Evolutionary conservation across 2,888 invertebrate genomes (phyloP), one percentile per base, ranked within the genome.

Genomic region (Euclidia mi): DNA sequence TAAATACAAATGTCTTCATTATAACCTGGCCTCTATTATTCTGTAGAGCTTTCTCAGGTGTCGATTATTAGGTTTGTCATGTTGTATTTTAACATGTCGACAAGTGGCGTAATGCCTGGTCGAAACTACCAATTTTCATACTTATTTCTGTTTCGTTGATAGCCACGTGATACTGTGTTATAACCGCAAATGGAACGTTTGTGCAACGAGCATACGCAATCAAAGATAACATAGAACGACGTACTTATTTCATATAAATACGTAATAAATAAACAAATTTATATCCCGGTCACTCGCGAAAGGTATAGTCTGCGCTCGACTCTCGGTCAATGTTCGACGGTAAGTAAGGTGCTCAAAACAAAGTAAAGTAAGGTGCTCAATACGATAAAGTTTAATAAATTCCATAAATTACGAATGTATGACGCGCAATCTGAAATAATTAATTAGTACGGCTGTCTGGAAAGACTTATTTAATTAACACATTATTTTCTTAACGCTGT

Each of bases 291-390:
- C 20, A 40, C 10, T 37, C 17, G 17, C 37, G 17, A 37, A 17
- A 40, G 11, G 4, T 6, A 20, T 7, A 20, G 18, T 14, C n/a
- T 0, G 3, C 6, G 3, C 38, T 11, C 9, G 9, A 35, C 15
- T 14, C 11, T 20, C 43, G 47, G 50, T 47, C 56, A 48, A 53
- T 17, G 44, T 49, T 56, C 60, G 38, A 56, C 38, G 42, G 35
- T 45, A 46, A 47, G 25, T 55, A 59, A 57, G 50, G 71, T 68
- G 47, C 31, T 49, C 37, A 52, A 56, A 61, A 58, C 65, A 71
- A 65, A 61, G 43, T 53, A 50, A 57, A 47, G 25, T 55, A 59
- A 57, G 50, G 71, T 68, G 47, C 31, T 49, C 37, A 52, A 56
- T 57, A 58, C 65, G n/a, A n/a, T n/a, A 71, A 65, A 61, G 43